Base-by-base conservation (phyloP, 2,888 invertebrate genomes). In the Cephus runcator region DNA sequence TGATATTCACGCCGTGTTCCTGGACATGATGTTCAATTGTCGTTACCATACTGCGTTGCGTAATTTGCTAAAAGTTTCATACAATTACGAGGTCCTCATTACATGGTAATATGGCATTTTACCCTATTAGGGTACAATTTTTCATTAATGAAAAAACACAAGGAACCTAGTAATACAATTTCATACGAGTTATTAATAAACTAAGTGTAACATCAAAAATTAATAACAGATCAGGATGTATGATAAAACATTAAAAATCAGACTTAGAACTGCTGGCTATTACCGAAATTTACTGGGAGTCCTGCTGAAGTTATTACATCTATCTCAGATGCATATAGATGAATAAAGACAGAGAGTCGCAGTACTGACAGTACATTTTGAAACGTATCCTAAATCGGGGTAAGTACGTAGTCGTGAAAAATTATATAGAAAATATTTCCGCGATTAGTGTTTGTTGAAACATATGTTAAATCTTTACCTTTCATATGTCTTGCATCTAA, bases 121-220 rank as follows among this genome's bases (percentile, higher is more conserved):
- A 69, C 69, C 68, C 74, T 77, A n/a, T 69, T 31, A 69, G 76
- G 69, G 35, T 79, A 40, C 36, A 31, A n/a, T 34, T 77, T 69
- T 56, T 68, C 73, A 56, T 35, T 33, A 73, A 69, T 77, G 15
- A 69, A 73, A 56, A 56, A 23, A 35, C 68, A 15, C 33, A 75
- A 75, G 76, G 76, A 56, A 56, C 56, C 6, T 6, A 56, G 56
- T 56, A 56, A 23, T 78, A 75, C 31, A 78, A 35, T 23, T 76
- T 75, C 69, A 36, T 36, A 56, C 15, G 9, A 9, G 56, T 40
- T 6, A 40, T 6, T 40, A 15, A 40, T 15, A 4, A 36, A 36
- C 12, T 40, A 40, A 40, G 15, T 15, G 40, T 40, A 40, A 15
- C 40, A 0, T 40, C 15, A 40, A 40, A 40, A 40, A 40, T 15